A percentile compares a stretch with the other conserved stretches of the same genome.
These are phyloP conservation scores for Antrozous pallidus DNA, from an alignment of 2,797 vertebrate genomes.

Conservation along the genomic window DNA sequence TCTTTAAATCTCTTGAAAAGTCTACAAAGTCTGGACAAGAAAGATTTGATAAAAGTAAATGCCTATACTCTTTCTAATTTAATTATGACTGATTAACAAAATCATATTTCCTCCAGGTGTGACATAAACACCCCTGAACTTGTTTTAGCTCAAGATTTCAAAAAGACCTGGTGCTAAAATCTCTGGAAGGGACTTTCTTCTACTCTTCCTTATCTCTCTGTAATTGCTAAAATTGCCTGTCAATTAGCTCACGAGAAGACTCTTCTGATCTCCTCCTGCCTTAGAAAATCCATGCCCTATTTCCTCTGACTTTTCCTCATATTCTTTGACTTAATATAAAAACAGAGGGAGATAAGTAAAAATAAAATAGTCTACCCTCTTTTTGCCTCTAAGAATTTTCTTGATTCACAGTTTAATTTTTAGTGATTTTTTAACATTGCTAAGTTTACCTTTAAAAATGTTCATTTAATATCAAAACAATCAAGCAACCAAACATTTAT, in stretches of 20 bases:
- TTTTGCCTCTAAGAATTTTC: background rate
- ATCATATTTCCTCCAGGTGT: background rate
- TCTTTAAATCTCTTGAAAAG: background rate
- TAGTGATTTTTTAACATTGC: background rate
- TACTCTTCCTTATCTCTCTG: background rate
- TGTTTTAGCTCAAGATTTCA: background rate
- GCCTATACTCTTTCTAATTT: background rate
- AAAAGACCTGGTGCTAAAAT: background rate
- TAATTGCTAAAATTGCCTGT: background rate
- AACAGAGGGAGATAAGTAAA: background rate
- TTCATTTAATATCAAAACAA: constrained; percentile 8
- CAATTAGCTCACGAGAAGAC: background rate
- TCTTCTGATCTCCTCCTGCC: background rate
- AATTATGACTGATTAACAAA: background rate
- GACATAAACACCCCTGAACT: background rate
- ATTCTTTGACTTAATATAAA: constrained; percentile 18
- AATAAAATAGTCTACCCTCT: background rate
- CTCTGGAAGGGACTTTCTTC: background rate
- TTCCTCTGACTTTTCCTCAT: background rate
- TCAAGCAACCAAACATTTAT: background rate
- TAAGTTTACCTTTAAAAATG: background rate
- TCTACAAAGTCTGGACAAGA: background rate
- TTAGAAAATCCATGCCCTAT: background rate
- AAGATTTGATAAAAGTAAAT: background rate
- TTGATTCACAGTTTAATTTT: background rate